Percentiles rank a stretch among this genome's conserved stretches.
Evolutionary conservation across 2,797 vertebrate species (phyloP).

Genomic region (Hydrophis major): DNA sequence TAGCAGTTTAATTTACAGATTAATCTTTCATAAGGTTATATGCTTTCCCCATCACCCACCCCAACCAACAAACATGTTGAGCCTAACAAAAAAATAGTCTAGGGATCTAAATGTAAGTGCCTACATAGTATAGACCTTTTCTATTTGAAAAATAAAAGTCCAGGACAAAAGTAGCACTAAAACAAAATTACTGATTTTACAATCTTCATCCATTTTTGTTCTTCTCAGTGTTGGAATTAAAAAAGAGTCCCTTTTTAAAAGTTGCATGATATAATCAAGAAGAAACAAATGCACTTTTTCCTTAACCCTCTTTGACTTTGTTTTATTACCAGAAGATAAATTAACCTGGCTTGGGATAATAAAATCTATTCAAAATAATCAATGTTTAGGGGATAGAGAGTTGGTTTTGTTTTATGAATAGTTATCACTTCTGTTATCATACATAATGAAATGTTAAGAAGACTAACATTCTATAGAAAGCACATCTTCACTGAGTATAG

Average conservation of each 20-base stretch:
- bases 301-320: background rate
- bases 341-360: background rate
- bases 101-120: background rate
- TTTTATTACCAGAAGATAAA: background rate
- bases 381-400: background rate
- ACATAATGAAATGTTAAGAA: conserved; percentile 12
- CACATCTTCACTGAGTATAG: conserved; percentile 34
- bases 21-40: background rate
- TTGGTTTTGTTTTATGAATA: conserved; percentile 11
- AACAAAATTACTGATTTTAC: background rate
- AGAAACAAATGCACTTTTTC: background rate
- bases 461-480: conserved; percentile 33
- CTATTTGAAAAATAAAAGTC: background rate
- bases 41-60: background rate
- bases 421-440: conserved; percentile 36
- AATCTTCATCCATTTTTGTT: background rate
- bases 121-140: background rate
- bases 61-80: background rate
- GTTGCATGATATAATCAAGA: background rate
- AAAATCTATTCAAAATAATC: background rate
- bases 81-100: background rate
- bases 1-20: background rate
- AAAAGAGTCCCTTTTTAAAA: background rate
- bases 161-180: background rate
- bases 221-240: background rate